A percentile compares a stretch with the other conserved stretches of the same genome.
These are phyloP conservation scores for Atlantisia rogersi DNA, from an alignment of 2,113 vertebrate species.

Conservation along the genomic window DNA sequence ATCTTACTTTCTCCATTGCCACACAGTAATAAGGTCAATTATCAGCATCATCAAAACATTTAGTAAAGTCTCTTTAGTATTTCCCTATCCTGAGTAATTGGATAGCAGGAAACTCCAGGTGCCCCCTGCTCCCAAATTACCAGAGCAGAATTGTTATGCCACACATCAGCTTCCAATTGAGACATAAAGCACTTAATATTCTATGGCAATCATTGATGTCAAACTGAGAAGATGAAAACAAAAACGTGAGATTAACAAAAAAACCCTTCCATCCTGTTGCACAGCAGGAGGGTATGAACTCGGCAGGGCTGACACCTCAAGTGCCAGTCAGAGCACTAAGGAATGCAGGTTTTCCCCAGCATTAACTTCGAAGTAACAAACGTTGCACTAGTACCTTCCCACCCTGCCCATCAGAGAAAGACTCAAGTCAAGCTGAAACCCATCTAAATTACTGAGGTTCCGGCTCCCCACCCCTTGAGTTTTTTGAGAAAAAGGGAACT, in stretches of 20 bases:
- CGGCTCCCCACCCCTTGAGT: background rate
- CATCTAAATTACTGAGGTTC: background rate
- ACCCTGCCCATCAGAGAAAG: background rate
- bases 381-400: background rate
- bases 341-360: background rate
- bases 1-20: background rate
- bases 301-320: background rate
- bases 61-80: background rate
- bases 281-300: background rate
- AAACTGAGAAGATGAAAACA: background rate
- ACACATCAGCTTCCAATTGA: background rate
- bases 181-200: background rate
- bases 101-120: background rate
- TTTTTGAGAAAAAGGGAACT: background rate
- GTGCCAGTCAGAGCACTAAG: background rate
- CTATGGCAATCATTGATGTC: background rate
- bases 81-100: background rate
- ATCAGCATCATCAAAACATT: background rate
- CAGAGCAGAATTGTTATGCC: background rate
- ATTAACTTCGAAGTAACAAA: background rate
- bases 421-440: background rate
- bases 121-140: rapidly evolving
- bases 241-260: background rate
- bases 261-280: background rate
- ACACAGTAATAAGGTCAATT: background rate